Evolutionary conservation across 2,113 vertebrate species (phyloP).

Genomic region (Drymodes brunneopygia): DNA sequence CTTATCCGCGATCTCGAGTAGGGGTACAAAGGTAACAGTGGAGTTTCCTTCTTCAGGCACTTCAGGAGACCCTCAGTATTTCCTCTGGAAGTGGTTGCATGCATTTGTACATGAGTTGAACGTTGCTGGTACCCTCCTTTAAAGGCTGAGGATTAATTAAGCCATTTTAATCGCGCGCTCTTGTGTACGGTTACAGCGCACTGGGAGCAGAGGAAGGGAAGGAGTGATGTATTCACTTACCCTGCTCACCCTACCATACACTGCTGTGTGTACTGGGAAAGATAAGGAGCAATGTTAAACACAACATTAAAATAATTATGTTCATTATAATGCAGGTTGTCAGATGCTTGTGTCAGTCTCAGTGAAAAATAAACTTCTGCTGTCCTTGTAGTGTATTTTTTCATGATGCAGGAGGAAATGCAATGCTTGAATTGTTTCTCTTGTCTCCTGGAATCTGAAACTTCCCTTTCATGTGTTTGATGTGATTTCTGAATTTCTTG

Average conservation of each 20-base stretch:
- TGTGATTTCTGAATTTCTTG: neutral
- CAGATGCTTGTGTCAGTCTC: neutral
- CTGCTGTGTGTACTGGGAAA: neutral
- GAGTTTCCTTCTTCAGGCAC: neutral
- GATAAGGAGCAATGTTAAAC: neutral
- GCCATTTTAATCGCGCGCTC: neutral
- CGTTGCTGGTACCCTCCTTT: neutral
- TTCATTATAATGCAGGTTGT: neutral
- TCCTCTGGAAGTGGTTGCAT: neutral
- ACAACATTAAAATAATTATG: neutral
- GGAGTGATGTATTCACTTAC: neutral
- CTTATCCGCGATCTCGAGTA: neutral
- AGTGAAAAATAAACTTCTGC: neutral
- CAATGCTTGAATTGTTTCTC: neutral
- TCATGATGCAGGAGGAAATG: neutral
- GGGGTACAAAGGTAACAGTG: accelerated
- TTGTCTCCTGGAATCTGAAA: neutral
- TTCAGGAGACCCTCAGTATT: neutral
- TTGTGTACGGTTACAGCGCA: neutral
- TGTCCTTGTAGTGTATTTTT: neutral
- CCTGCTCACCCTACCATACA: neutral
- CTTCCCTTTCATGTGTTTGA: neutral
- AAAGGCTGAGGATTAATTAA: slow-evolving; percentile 12
- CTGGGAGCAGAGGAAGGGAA: neutral
- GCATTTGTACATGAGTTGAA: neutral